A percentile compares a stretch with the other conserved stretches of the same genome.
Conservation (phyloP, 1,140 invertebrate species). For the Atta colombica region DNA sequence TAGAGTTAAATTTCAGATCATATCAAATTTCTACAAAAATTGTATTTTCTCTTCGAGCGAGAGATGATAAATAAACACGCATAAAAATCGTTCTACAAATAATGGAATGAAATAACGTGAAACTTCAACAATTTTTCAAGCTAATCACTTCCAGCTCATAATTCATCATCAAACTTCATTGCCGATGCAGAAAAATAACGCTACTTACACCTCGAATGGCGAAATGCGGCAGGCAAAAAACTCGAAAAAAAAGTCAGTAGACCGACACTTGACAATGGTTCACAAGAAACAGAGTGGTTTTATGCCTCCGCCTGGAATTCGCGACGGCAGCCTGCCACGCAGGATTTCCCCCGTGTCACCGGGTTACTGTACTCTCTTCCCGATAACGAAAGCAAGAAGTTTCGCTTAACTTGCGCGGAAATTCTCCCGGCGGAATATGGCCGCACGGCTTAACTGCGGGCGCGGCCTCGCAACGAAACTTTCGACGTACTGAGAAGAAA, state of each 20-base stretch:
- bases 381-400: slow-evolving; percentile 70
- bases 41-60: not conserved
- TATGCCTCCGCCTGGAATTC: slow-evolving; percentile 67
- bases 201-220: not conserved
- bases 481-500: slow-evolving; percentile 50
- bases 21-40: slow-evolving; percentile 26
- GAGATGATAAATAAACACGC: slow-evolving; percentile 6
- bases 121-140: slow-evolving; percentile 16
- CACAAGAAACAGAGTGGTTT: slow-evolving; percentile 66
- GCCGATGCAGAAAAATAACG: slow-evolving; percentile 20
- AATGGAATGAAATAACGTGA: slow-evolving; percentile 4
- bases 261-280: slow-evolving; percentile 52
- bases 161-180: slow-evolving; percentile 33
- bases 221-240: not conserved
- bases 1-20: not conserved
- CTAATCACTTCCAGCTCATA: slow-evolving; percentile 44
- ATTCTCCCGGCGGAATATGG: slow-evolving; percentile 63
- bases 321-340: slow-evolving; percentile 51
- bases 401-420: slow-evolving; percentile 64
- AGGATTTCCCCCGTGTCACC: slow-evolving; percentile 69
- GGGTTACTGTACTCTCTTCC: slow-evolving; percentile 47
- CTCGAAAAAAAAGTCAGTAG: slow-evolving; percentile 24
- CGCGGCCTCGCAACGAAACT: slow-evolving; percentile 54
- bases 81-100: not conserved
- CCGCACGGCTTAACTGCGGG: slow-evolving; percentile 57